Conservation (phyloP, 2,797 vertebrate genomes). For the Staurois parvus region DNA sequence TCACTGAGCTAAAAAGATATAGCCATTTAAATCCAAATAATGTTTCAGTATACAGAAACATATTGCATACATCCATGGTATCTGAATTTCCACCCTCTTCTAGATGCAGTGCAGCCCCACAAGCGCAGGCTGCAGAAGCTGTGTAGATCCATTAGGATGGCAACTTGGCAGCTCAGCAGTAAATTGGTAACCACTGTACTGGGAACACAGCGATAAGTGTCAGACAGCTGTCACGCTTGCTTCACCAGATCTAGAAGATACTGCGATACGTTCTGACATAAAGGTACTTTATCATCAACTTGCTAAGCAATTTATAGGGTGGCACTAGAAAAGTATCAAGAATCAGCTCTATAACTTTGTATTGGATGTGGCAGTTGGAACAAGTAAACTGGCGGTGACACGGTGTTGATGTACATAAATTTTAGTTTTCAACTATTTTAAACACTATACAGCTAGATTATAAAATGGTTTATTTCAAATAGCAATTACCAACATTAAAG, state of each 20-base stretch:
- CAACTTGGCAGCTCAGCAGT: slow-evolving; percentile 51
- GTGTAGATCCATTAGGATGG: slow-evolving; percentile 52
- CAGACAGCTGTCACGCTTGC: slow-evolving; percentile 53
- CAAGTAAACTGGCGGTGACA: neutral
- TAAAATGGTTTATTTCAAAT: too few relatives aligned
- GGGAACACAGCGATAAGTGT: slow-evolving; percentile 53
- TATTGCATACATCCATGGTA: neutral
- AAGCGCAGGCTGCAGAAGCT: slow-evolving; percentile 16
- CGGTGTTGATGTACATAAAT: neutral
- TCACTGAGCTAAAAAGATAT: neutral
- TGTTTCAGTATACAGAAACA: neutral
- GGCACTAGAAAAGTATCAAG: slow-evolving; percentile 8
- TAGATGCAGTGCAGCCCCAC: slow-evolving; percentile 12
- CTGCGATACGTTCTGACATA: slow-evolving; percentile 39
- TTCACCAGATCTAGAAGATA: slow-evolving; percentile 47
- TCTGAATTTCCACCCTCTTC: slow-evolving; percentile 5
- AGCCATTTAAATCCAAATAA: slow-evolving; percentile 19
- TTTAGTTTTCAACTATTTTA: neutral
- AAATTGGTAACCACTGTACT: slow-evolving; percentile 57
- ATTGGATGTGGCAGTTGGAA: neutral
- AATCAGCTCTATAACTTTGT: slow-evolving; percentile 22
- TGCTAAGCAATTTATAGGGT: slow-evolving; percentile 31
- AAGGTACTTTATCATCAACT: slow-evolving; percentile 34
- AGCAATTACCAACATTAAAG: too few relatives aligned
- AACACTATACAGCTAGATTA: neutral